Evolutionary conservation across 2,888 invertebrate species (phyloP).

Genomic region (Scotopteryx bipunctaria): DNA sequence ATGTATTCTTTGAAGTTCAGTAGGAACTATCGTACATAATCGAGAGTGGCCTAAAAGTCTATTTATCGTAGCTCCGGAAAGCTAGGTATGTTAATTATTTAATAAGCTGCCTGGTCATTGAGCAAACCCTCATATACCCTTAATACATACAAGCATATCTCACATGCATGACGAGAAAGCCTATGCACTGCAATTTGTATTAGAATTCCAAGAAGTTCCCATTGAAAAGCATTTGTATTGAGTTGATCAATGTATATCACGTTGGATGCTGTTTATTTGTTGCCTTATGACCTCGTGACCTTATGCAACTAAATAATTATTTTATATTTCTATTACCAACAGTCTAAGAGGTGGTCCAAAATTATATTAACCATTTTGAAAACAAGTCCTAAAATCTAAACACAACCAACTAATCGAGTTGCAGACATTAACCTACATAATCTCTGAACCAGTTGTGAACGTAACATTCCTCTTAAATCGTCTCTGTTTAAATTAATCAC

Average conservation of each 20-base stretch:
- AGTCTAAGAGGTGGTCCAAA: background rate
- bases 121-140: conserved; percentile 11
- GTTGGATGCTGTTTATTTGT: no score
- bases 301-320: background rate
- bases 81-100: conserved; percentile 22
- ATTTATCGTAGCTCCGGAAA: conserved; percentile 16
- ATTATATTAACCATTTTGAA: background rate
- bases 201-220: conserved; percentile 3
- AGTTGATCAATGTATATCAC: no score
- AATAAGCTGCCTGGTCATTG: conserved; percentile 17
- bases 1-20: background rate
- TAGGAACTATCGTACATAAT: conserved; percentile 3
- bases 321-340: background rate
- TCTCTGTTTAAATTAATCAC: conserved; percentile 35
- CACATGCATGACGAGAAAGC: conserved; percentile 22
- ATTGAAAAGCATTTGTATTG: background rate
- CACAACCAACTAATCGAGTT: conserved; percentile 11
- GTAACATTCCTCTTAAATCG: conserved; percentile 41
- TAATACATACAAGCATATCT: conserved; percentile 15
- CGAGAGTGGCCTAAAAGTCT: conserved; percentile 17
- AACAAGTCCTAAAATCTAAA: background rate
- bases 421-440: conserved; percentile 56
- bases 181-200: conserved; percentile 6
- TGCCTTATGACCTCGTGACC: no score
- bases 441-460: conserved; percentile 34